phyloP scores from a whole-genome alignment of 1,140 invertebrate genomes.

The Solenopsis fugax region DNA sequence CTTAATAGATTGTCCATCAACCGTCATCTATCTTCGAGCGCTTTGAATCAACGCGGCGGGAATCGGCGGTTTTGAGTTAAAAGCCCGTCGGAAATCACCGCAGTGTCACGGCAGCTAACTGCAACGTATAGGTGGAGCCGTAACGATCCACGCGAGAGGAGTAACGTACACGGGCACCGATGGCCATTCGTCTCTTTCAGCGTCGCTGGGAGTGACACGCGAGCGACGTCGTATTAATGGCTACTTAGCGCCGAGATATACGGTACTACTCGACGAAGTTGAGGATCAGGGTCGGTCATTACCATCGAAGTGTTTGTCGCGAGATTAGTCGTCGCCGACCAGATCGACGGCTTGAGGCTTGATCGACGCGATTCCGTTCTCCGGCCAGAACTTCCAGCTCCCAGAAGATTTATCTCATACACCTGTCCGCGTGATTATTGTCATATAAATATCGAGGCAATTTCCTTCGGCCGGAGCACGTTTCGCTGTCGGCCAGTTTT shows the following conservation, averaged over 20 bases:
- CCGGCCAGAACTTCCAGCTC: slow-evolving; percentile 3
- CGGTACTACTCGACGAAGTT: slow-evolving; percentile 19
- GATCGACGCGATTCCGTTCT: slow-evolving; percentile 40
- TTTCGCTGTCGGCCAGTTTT: slow-evolving; percentile 15
- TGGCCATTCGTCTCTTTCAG: slow-evolving; percentile 61
- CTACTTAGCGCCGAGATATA: slow-evolving; percentile 46
- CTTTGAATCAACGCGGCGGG: slow-evolving; percentile 39
- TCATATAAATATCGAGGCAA: slow-evolving; percentile 58
- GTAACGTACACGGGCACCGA: slow-evolving; percentile 7
- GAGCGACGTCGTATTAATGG: slow-evolving; percentile 19
- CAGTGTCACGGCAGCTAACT: slow-evolving; percentile 2
- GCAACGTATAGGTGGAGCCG: slow-evolving; percentile 40
- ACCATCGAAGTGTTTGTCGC: slow-evolving; percentile 45
- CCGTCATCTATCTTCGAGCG: slow-evolving; percentile 79
- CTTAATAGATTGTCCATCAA: slow-evolving; percentile 81
- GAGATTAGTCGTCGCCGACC: slow-evolving; percentile 29
- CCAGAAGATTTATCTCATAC: slow-evolving; percentile 62
- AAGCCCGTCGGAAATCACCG: slow-evolving; percentile 43
- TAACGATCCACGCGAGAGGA: slow-evolving; percentile 32
- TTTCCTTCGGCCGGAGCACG: not conserved
- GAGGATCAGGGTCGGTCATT: slow-evolving; percentile 41
- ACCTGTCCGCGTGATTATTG: slow-evolving; percentile 56
- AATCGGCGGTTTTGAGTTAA: slow-evolving; percentile 56
- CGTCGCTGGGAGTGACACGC: slow-evolving; percentile 43
- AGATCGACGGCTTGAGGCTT: slow-evolving; percentile 8